Evolutionary conservation across 2,888 invertebrate species (phyloP).

Genomic region (Trissolcus japonicus): DNA sequence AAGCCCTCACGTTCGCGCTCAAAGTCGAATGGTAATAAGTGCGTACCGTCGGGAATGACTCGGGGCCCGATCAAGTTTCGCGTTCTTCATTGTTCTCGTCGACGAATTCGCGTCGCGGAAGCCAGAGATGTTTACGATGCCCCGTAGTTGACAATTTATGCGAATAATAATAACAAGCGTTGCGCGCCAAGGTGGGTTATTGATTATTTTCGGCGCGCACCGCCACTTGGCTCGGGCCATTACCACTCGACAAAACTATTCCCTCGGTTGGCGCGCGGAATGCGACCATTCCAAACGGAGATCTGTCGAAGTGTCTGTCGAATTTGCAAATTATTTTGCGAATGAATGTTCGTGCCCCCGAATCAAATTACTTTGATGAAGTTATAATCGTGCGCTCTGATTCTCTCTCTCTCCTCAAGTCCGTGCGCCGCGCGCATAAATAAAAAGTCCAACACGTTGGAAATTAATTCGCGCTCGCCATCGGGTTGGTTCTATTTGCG

Average conservation of each 20-base stretch:
- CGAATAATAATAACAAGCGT: constrained; percentile 48
- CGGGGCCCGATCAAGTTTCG: not conserved
- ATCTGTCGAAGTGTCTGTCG: constrained; percentile 56
- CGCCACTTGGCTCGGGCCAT: constrained; percentile 25
- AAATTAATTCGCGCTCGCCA: no score
- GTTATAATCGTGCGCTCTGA: constrained; percentile 14
- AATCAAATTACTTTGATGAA: constrained; percentile 48
- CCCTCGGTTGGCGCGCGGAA: constrained; percentile 51
- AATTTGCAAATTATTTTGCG: constrained; percentile 60
- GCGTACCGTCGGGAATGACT: constrained; percentile 1
- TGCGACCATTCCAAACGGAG: constrained; percentile 51
- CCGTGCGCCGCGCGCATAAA: constrained; percentile 8
- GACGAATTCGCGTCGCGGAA: constrained; percentile 25
- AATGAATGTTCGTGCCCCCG: constrained; percentile 35
- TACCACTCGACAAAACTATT: constrained; percentile 41
- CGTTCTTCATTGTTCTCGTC: constrained; percentile 31
- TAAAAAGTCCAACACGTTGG: not conserved
- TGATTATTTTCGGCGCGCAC: constrained; percentile 41
- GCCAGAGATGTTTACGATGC: constrained; percentile 38
- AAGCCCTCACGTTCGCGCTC: not conserved
- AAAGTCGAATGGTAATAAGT: constrained; percentile 35
- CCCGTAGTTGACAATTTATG: constrained; percentile 53
- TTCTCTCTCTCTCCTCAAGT: not conserved
- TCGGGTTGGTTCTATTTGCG: constrained; percentile 4
- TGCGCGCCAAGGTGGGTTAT: constrained; percentile 46